Percentiles rank a stretch among this genome's conserved stretches.
Evolutionary conservation across 2,797 vertebrate species (phyloP).

Genomic region (Somateria mollissima): DNA sequence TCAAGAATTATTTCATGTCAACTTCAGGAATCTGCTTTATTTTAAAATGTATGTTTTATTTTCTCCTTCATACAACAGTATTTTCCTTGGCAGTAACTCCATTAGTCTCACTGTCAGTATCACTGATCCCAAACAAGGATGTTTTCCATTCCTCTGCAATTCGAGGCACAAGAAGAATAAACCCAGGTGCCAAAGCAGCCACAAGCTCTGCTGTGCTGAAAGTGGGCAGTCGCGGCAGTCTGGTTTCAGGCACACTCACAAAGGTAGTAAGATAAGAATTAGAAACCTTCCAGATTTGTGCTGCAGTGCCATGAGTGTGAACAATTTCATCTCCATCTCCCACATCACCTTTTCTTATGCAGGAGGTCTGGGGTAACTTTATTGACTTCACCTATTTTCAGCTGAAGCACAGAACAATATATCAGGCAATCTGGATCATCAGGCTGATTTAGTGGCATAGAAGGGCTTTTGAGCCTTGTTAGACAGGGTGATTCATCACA

Average conservation of each 20-base stretch:
- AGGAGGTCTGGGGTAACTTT: neutral
- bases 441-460: neutral
- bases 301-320: neutral
- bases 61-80: neutral
- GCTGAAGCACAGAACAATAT: neutral
- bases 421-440: constrained; percentile 23
- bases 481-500: constrained; percentile 33
- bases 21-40: neutral
- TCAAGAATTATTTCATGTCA: neutral
- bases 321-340: neutral
- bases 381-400: neutral
- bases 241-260: neutral
- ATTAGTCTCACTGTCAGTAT: neutral
- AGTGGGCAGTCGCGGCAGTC: rapidly evolving
- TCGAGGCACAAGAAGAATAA: neutral
- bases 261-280: neutral
- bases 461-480: neutral
- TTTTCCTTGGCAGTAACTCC: neutral
- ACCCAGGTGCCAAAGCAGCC: neutral
- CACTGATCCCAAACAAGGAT: neutral
- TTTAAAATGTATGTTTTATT: neutral
- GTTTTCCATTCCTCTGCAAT: neutral
- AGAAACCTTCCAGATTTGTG: neutral
- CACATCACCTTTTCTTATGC: rapidly evolving
- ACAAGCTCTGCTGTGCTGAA: neutral